A percentile compares a stretch with the other conserved stretches of the same genome.
These are phyloP conservation scores for Branchellion lobata DNA, from an alignment of 2,888 invertebrate species.

Conservation along the genomic window DNA sequence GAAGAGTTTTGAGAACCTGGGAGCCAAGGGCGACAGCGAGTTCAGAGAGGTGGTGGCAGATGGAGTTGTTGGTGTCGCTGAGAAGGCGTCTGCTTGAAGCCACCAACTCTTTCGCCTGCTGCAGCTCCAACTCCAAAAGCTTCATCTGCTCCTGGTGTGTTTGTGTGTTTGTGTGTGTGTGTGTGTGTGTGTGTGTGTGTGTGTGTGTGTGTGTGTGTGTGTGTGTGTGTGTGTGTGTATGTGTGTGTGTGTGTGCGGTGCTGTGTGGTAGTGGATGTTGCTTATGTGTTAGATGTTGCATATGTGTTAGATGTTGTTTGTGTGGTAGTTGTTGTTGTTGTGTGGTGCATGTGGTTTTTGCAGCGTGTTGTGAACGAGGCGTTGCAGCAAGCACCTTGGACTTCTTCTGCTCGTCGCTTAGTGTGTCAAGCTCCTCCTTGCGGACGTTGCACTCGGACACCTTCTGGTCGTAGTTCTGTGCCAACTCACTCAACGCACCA, in stretches of 20 bases:
- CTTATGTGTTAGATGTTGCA: not conserved
- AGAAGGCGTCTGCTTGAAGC: constrained; percentile 5
- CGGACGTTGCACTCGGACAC: constrained; percentile 94
- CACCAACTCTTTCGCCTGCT: constrained; percentile 26
- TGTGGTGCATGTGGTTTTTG: too few relatives aligned
- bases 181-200: too few relatives aligned
- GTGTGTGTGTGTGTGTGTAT: too few relatives aligned
- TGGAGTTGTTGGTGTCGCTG: constrained; percentile 8
- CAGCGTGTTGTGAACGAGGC: too few relatives aligned
- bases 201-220: too few relatives aligned
- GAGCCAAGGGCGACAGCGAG: constrained; percentile 14
- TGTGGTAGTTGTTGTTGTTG: too few relatives aligned
- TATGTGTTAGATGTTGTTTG: too few relatives aligned
- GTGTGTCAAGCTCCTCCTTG: constrained; percentile 87
- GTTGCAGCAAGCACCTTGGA: constrained; percentile 79
- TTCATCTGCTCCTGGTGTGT: not conserved
- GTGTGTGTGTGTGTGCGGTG: not conserved
- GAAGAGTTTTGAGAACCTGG: not conserved
- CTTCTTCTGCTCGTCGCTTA: constrained; percentile 83
- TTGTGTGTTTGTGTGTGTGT: not conserved
- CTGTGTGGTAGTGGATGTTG: not conserved
- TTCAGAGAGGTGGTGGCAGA: not conserved
- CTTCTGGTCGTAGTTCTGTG: constrained; percentile 98
- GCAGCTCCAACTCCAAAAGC: constrained; percentile 31
- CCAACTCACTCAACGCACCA: constrained; percentile 95